Evolutionary conservation across 2,113 vertebrate species (phyloP), one percentile per base, ranked within the genome.

Genomic region (Eurystomus gularis): DNA sequence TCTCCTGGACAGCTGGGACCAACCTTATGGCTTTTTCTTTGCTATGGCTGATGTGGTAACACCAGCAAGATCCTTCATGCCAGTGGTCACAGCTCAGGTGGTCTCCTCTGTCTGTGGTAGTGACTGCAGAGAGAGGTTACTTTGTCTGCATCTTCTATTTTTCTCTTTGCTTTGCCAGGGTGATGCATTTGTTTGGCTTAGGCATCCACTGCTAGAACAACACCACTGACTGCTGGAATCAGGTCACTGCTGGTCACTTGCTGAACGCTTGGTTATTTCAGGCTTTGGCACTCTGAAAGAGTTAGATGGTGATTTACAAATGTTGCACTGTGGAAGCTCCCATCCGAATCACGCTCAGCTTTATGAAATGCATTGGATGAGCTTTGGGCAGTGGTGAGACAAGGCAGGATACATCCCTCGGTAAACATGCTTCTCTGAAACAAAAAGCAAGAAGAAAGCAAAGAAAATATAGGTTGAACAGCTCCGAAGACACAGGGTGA

Each of bases 151-250:
- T 40, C 52, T 79, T 49, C 48, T 40, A 31, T 70, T 62, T 77
- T 33, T 37, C 44, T 52, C 37, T 65, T 82, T 62, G 37, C 48
- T 69, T 73, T 82, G 54, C 71, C 76, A 83, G 71, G 60, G 20
- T 52, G 71, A 88, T 77, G 71, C n/a, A 70, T 93, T 73, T 94
- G 29, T 94, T 96, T 96, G 82, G 68, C 40, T 92, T 93, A 39
- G 33, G 33, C 40, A 69, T 66, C 57, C 49, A 35, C n/a, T 57
- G 70, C 40, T 82, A 26, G 82, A 83, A 26, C 52, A 87, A 1
- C 61, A 87, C 26, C 0, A 1, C 81, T 57, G 61, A 24, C 82
- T 93, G 87, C 84, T 77, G 79, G 42, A 65, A 57, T 76, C 75
- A 70, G 66, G 85, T 62, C 91, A 62, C 40, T 75, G 68, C 58